Evolutionary conservation across 2,888 invertebrate genomes (phyloP), one percentile per base, ranked within the genome.

Genomic region (Agrilus mali): DNA sequence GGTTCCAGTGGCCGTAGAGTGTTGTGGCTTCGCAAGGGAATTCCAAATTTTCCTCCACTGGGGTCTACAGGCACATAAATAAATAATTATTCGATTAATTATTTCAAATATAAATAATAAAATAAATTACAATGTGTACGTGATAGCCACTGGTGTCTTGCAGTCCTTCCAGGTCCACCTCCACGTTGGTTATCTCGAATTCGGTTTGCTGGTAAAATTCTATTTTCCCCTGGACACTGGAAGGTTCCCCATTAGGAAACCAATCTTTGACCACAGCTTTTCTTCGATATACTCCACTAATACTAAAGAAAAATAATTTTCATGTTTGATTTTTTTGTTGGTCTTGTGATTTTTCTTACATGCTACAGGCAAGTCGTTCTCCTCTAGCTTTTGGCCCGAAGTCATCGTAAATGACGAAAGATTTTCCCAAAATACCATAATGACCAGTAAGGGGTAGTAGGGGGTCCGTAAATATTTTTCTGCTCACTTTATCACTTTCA

Each of bases 21-120:
- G 88, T 78, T 0, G 85, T 80, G 37, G 72, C 78, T 61, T 90
- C 89, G 54, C 93, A 93, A 0, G 93, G 92, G 60, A 92, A 92
- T 55, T 85, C 83, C 48, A 90, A 65, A 53, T 86, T 82, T 47
- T 78, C 80, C 59, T 89, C 84, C 0, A 92, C 81, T 0, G 90
- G 82, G 0, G 82, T 81, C 87, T 90, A 58, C 3, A 16, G 42
- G 36, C 12, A 12, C 32, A 39, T 7, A 27, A 20, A n/a, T 13
- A 31, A 32, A 17, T n/a, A 2, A 20, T 22, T 20, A 38, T 12
- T 15, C 8, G 20, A 17, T 7, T 6, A 12, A 10, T 7, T 7
- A 7, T 15, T 33, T 15, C 17, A 4, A 27, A 7, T 10, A 27
- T 3, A 27, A 27, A 27, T 2, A 5, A 27, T 72, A 10, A 27